Evolutionary conservation across 2,797 vertebrate species (phyloP), one percentile per base, ranked within the genome.

Genomic region (Pseudochirops corinnae): DNA sequence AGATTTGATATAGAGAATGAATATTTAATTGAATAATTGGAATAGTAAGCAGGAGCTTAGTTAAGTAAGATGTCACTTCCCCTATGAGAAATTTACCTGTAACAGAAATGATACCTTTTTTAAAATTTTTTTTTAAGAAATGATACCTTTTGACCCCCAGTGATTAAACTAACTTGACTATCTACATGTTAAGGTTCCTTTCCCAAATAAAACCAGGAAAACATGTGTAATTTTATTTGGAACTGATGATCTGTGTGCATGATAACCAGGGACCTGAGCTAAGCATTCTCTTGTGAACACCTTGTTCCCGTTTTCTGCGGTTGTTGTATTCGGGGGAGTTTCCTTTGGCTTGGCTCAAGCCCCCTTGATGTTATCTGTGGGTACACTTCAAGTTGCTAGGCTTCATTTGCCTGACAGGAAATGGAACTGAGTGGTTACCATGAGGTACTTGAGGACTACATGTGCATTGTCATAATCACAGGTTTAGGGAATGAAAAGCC

Each of bases 1-100:
- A 58, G 94, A 87, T 93, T 96, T 92, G 56, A 90, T 50, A 18
- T 53, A 1, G 16, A 91, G 26, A 29, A 50, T 58, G 33, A 52
- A 94, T 82, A 82, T 95, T 93, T 60, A 93, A 93, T 91, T 96
- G 74, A 53, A 87, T 60, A 93, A 93, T 91, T 96, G 74, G 55
- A 82, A 87, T 50, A 21, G 39, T 26, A 50, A 87, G 39, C 39
- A 87, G 74, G 24, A 87, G 3, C 9, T 87, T 87, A 87, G 74
- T 87, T 50, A 87, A 87, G 46, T 87, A 87, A 26, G 39, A 46
- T 87, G n/a, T 46, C 39, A 24, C 74, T 87, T 87, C 7, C 46
- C 46, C 9, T 87, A 50, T 26, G 10, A 3, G 39, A 46, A 21
- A 46, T 82, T 46, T 82, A 26, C 74, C n/a, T 46, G 21, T 82